Evolutionary conservation across 2,113 vertebrate genomes (phyloP), one percentile per base, ranked within the genome.

Genomic region (Cepphus grylle): DNA sequence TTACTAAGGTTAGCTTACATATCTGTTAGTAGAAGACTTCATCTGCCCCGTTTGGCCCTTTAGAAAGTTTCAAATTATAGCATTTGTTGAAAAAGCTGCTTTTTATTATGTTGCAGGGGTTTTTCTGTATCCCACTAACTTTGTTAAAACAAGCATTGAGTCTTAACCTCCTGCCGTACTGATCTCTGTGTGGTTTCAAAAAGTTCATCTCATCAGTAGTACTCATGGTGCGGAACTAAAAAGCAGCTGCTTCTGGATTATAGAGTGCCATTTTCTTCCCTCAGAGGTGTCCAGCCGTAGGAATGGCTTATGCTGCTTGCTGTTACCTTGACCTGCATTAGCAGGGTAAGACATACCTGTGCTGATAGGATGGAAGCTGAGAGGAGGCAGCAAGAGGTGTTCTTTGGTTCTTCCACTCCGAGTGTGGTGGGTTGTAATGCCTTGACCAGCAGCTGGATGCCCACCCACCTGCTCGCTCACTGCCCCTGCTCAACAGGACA

Each of bases 51-150:
- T 86, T 78, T 71, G 18, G 13, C 74, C 22, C 32, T 53, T 88
- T 81, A 66, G 38, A 67, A 47, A 86, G 77, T 88, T 83, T 91
- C 17, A 83, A 83, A 77, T 83, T 47, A 58, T 11, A 77, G 27
- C 59, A 73, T 77, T 88, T 88, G 58, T 78, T 70, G 36, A 81
- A 88, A 52, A 90, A 43, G 12, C n/a, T 77, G 20, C 15, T 77
- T 80, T 80, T 30, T 88, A 5, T 62, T 81, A 8, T 32, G 26
- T 70, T 47, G 20, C 32, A 66, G 5, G 30, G 77, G 4, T 42
- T 92, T 87, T 86, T 79, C 43, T 69, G 26, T 62, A 40, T 88
- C 62, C n/a, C 20, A 38, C 17, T 69, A 90, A 73, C 84, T 90
- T 86, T 45, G 23, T 83, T 93, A 80, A 78, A 95, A 80, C 22